Conservation (phyloP, 1,140 invertebrate species). For the Conus betulinus region DNA sequence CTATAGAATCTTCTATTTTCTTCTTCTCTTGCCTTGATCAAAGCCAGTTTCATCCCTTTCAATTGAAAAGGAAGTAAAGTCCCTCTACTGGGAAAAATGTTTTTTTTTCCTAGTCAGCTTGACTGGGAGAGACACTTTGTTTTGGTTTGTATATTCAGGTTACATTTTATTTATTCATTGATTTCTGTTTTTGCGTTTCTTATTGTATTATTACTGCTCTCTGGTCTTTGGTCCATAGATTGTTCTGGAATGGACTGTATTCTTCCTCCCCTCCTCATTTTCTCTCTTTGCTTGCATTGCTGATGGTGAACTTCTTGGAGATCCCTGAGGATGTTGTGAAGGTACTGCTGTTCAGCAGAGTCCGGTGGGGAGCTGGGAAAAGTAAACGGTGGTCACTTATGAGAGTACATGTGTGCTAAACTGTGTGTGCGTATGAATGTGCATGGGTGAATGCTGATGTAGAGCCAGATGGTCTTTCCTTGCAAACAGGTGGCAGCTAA, state of each 20-base stretch:
- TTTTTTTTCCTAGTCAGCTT: not conserved
- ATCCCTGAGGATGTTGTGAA: not conserved
- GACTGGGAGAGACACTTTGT: not conserved
- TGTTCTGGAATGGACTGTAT: not conserved
- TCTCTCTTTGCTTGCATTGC: conserved; percentile 40
- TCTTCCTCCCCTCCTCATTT: conserved; percentile 36
- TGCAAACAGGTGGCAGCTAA: conserved; percentile 10
- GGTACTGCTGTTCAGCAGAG: not conserved
- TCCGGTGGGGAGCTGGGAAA: not conserved
- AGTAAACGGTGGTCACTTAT: not conserved
- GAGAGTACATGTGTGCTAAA: no score
- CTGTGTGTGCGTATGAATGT: not conserved
- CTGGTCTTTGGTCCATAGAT: not conserved
- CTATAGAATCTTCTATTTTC: not conserved
- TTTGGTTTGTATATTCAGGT: not conserved
- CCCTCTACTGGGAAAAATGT: not conserved
- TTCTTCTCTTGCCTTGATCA: not conserved
- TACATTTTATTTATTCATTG: not conserved
- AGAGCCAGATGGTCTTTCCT: not conserved
- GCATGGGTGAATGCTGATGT: not conserved
- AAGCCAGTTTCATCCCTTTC: not conserved
- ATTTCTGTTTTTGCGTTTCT: not conserved
- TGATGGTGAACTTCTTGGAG: not conserved
- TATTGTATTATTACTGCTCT: not conserved
- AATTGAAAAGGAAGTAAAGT: not conserved